These are phyloP conservation scores for Drosophila emarginata DNA, from an alignment of 2,888 invertebrate species.

Conservation along the genomic window DNA sequence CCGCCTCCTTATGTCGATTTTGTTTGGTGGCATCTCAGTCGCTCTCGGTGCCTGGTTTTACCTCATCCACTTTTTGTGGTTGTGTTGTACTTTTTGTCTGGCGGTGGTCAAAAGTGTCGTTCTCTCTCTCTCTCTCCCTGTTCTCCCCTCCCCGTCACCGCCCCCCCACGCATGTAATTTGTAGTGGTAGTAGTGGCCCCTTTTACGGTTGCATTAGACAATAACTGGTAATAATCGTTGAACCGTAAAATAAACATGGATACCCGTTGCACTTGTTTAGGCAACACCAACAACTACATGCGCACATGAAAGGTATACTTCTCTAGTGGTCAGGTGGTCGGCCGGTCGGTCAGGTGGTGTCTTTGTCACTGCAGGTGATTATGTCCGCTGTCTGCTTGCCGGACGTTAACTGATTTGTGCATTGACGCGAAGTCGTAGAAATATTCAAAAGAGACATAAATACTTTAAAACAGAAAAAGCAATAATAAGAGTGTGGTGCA, in stretches of 20 bases:
- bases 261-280: constrained; percentile 77
- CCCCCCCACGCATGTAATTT: not conserved
- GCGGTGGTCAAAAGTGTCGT: constrained; percentile 27
- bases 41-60: constrained; percentile 2
- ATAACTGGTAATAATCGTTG: constrained; percentile 79
- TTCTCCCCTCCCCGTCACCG: not conserved
- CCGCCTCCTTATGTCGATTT: not conserved
- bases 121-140: constrained; percentile 18
- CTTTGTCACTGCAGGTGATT: constrained; percentile 60
- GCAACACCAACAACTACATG: constrained; percentile 49
- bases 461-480: constrained; percentile 33
- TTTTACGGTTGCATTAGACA: constrained; percentile 69
- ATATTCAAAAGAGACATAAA: constrained; percentile 70
- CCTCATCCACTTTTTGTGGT: constrained; percentile 29
- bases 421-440: constrained; percentile 74
- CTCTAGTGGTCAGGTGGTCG: constrained; percentile 28
- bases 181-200: constrained; percentile 45
- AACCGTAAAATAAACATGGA: constrained; percentile 79
- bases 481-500: not conserved
- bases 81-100: constrained; percentile 24
- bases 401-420: constrained; percentile 77
- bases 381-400: constrained; percentile 42
- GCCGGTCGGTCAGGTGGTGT: constrained; percentile 60
- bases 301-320: not conserved
- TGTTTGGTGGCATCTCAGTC: constrained; percentile 6